These are phyloP conservation scores for Diarsia rubi DNA, from an alignment of 2,888 invertebrate species.

Conservation along the genomic window DNA sequence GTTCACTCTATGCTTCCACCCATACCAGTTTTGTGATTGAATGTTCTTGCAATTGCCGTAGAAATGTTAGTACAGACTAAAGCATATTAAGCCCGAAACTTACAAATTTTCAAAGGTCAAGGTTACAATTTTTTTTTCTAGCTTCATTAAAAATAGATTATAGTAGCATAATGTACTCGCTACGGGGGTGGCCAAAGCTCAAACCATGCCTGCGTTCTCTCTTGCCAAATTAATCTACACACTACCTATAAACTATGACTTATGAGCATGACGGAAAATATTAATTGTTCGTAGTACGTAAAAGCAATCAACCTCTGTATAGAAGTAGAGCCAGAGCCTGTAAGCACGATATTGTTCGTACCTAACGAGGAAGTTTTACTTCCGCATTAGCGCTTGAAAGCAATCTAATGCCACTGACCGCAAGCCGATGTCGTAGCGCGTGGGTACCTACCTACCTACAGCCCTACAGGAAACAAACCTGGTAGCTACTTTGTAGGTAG, in stretches of 20 bases:
- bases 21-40: neutral
- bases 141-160: too few relatives aligned
- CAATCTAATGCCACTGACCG: neutral
- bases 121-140: too few relatives aligned
- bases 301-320: slow-evolving; percentile 33
- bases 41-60: neutral
- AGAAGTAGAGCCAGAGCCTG: slow-evolving; percentile 4
- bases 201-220: too few relatives aligned
- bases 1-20: too few relatives aligned
- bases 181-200: neutral
- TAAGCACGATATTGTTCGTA: slow-evolving; percentile 7
- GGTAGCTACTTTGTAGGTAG: neutral
- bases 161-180: too few relatives aligned
- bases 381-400: slow-evolving; percentile 37
- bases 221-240: neutral
- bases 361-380: slow-evolving; percentile 31
- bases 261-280: neutral
- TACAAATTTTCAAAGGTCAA: too few relatives aligned
- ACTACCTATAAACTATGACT: too few relatives aligned
- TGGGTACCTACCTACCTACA: too few relatives aligned
- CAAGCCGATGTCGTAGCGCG: neutral
- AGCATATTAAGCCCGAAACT: too few relatives aligned
- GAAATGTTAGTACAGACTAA: neutral
- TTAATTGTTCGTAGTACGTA: slow-evolving; percentile 13
- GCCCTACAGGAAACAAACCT: slow-evolving; percentile 1